Base-by-base conservation (phyloP, 2,888 invertebrate genomes). In the Cyrtodaria siliqua region DNA sequence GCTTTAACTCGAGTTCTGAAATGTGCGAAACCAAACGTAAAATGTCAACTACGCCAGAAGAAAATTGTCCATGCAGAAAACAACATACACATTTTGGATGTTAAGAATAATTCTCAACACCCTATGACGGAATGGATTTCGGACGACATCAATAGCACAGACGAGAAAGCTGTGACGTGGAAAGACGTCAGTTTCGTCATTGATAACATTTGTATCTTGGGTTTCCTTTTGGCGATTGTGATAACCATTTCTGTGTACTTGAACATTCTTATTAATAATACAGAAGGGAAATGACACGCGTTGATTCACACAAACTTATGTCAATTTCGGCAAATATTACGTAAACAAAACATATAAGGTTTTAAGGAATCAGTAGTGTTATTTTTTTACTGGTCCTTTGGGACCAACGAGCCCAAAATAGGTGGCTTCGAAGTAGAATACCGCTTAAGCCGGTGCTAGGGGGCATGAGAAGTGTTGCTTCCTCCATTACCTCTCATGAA, bases 101-200 rank as follows among this genome's bases (percentile, higher is more conserved):
- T 9, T 9, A 20, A 44, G 16, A 44, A 16, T 4, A 44, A 16
- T 44, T 16, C 16, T n/a, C n/a, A n/a, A n/a, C n/a, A n/a, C n/a
- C n/a, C n/a, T n/a, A n/a, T n/a, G n/a, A n/a, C 16, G 16, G 6
- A 6, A 20, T 18, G 16, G 20, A 18, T 44, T 44, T n/a, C n/a
- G n/a, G n/a, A 18, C 16, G 44, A 6, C 16, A 16, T n/a, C n/a
- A n/a, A n/a, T n/a, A n/a, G n/a, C n/a, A n/a, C n/a, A n/a, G 6
- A 18, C n/a, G 4, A 44, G 44, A 44, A 9, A 44, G n/a, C 44
- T 0, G 52, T 62, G 12, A 62, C 62, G 14, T 62, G 62, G 62
- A 23, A 29, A 12, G 52, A 62, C 2, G 62, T 62, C 8, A 52
- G 62, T 38, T 24, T n/a, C 18, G 62, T 24, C n/a, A 26, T 52